Percentiles rank a stretch among this genome's conserved stretches.
These are phyloP conservation scores for Trinorchestia longiramus DNA, from an alignment of 1,140 invertebrate species.

Conservation along the genomic window DNA sequence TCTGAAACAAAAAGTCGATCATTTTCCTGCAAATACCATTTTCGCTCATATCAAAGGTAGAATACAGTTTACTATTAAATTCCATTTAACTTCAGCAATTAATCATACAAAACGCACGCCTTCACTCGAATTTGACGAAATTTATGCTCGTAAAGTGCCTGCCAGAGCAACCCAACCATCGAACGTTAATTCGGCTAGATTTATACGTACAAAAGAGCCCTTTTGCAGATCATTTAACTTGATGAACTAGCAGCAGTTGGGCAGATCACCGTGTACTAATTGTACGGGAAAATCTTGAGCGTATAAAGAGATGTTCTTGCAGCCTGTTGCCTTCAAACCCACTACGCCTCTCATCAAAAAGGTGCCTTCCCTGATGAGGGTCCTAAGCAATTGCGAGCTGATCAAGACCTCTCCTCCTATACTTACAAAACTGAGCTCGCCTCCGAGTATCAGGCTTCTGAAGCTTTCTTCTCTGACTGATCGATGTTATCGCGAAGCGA, in stretches of 20 bases:
- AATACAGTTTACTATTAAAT: neutral
- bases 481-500: neutral
- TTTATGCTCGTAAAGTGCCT: neutral
- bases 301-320: neutral
- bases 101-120: neutral
- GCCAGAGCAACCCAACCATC: neutral
- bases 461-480: neutral
- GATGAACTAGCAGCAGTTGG: neutral
- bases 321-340: neutral
- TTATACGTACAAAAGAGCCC: neutral
- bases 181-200: constrained; percentile 3
- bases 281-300: neutral
- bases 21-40: neutral
- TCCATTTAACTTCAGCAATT: neutral
- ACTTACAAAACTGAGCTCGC: neutral
- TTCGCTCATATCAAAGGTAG: neutral
- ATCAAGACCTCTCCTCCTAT: neutral
- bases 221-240: constrained; percentile 10
- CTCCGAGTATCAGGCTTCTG: neutral
- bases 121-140: neutral
- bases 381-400: neutral
- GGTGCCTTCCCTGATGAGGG: neutral
- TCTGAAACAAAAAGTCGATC: neutral
- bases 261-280: neutral
- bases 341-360: neutral